Evolutionary conservation across 2,888 invertebrate genomes (phyloP), one percentile per base, ranked within the genome.

Genomic region (Osedax frankpressi): DNA sequence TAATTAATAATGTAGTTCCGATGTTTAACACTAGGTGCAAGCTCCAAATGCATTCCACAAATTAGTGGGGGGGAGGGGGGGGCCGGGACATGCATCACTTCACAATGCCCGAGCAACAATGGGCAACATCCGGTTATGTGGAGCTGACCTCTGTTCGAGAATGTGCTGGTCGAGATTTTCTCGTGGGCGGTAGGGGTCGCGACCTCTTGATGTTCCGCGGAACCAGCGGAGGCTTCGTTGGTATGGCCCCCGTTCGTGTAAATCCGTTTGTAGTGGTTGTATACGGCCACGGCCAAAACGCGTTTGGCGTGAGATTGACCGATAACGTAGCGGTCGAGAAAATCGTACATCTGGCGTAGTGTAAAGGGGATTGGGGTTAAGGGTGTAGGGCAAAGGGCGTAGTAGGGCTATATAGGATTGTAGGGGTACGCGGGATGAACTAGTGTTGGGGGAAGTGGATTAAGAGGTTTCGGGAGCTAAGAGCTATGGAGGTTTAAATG

Each of bases 301-400:
- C 96, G 96, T 86, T 98, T 98, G 0, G 97, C 97, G 84, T 91
- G 89, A 78, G 95, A 93, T 85, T 98, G 97, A 0, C 97, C 98
- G 27, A 99, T 91, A 19, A 98, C 97, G 86, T 95, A 94, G 81
- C 91, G 91, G 86, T 97, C 92, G 77, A 98, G 87, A 86, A 93
- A 97, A 81, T 94, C 93, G 87, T 91, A 94, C 77, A 98, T 97
- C 89, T 90, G 81, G 30, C 78, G 75, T 71, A 3, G 25, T 26
- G 14, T 6, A 28, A 27, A 60, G 26, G 3, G 25, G 73, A 2
- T 2, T 28, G 0, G 28, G n/a, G 29, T 69, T 27, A 24, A 44
- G 6, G 44, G 44, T 6, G 44, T 19, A 19, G 44, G 44, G 44
- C 44, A 44, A 19, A 44, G 44, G 19, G 44, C 11, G 6, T 44